Evolutionary conservation across 2,113 vertebrate species (phyloP).

Genomic region (Saimiri boliviensis): DNA sequence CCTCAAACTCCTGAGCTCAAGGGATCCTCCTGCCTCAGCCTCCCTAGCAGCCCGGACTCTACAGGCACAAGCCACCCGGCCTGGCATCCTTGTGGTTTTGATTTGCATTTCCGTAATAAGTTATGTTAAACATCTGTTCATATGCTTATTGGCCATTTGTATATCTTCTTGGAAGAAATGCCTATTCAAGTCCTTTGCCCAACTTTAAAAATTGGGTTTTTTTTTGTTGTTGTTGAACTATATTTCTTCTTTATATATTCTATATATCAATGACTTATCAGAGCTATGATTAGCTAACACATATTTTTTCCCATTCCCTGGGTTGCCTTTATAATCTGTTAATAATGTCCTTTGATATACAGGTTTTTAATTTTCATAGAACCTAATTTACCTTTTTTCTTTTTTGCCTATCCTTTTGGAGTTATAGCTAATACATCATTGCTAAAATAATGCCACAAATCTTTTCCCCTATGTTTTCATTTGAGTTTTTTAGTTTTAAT

Average conservation of each 20-base stretch:
- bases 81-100: not conserved
- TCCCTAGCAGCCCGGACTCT: not conserved
- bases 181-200: not conserved
- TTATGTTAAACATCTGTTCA: not conserved
- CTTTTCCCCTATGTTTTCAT: not conserved
- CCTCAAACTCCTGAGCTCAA: not conserved
- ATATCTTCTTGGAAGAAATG: not conserved
- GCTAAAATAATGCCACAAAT: not conserved
- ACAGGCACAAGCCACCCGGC: not conserved
- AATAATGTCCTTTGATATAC: not conserved
- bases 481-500: not conserved
- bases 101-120: not conserved
- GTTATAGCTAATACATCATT: not conserved
- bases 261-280: not conserved
- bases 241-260: not conserved
- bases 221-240: not conserved
- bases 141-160: not conserved
- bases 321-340: not conserved
- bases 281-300: not conserved
- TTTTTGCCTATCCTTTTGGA: not conserved
- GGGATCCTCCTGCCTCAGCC: not conserved
- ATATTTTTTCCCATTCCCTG: not conserved
- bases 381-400: not conserved
- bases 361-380: not conserved
- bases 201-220: not conserved